Base-by-base conservation (phyloP, 2,888 invertebrate genomes). In the Rhopalosiphum nymphaeae region DNA sequence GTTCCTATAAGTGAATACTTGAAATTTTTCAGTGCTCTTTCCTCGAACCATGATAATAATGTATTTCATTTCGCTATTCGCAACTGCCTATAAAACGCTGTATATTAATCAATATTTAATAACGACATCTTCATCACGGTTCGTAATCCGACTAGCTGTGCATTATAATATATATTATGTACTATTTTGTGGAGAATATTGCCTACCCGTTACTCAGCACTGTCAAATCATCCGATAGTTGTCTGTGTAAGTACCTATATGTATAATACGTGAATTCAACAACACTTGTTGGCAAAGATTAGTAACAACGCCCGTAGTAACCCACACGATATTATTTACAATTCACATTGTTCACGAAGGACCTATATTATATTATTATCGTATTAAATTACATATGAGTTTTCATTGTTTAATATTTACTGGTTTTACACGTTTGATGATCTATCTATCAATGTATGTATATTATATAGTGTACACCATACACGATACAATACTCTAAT, bases 91-190 rank as follows among this genome's bases (percentile, higher is more conserved):
- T 91, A 78, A 91, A 91, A 67, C 29, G 13, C 13, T n/a, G 11
- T 46, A 26, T 49, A 91, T 91, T 91, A 91, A 91, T 91, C 78
- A 91, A 78, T 57, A 53, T 53, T 88, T 88, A 88, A 88, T 49
- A 36, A 49, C n/a, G 49, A 91, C 91, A 67, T 46, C n/a, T 78
- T 49, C 91, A 46, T 91, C 36, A 91, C 49, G 36, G 67, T 46
- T 49, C 78, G n/a, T 78, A 78, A 91, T 61, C 44, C 44, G 90
- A 44, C 67, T 91, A 49, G 46, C 67, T 91, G 46, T 91, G 46
- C 85, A 87, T 49, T 21, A 49, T 53, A 88, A 88, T 53, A 29
- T 42, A 84, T 84, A 87, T 49, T 25, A 87, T 44, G 29, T 85
- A 85, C 85, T 36, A 78, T 36, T 9, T 7, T 78, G 36, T 78